Conservation (phyloP, 1,140 invertebrate genomes). For the Drosophila obscura region DNA sequence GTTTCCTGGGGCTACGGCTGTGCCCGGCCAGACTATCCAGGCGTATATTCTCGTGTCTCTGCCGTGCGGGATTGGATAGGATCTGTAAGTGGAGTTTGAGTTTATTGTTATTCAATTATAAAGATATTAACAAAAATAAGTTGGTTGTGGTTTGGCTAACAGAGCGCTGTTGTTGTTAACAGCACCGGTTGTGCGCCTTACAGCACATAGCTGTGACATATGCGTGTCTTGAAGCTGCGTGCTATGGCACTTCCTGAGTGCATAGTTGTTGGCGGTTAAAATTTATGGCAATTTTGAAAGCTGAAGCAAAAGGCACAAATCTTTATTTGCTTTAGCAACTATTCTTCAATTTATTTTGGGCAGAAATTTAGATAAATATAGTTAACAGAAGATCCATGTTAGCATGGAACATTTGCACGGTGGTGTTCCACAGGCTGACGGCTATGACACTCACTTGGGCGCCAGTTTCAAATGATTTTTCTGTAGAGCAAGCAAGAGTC, state of each 20-base stretch:
- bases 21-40: constrained; percentile 84
- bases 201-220: background rate
- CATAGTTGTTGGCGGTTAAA: too few relatives aligned
- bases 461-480: background rate
- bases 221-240: background rate
- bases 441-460: background rate
- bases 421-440: too few relatives aligned
- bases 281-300: background rate
- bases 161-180: background rate
- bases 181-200: background rate
- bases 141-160: too few relatives aligned
- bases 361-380: too few relatives aligned
- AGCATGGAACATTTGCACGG: too few relatives aligned
- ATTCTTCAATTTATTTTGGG: too few relatives aligned
- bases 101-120: background rate
- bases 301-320: background rate
- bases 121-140: background rate
- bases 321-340: background rate
- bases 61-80: constrained; percentile 84
- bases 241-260: background rate
- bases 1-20: constrained; percentile 87
- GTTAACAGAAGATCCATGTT: too few relatives aligned
- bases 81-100: constrained; percentile 51
- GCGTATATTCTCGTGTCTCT: constrained; percentile 85
- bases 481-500: too few relatives aligned